A percentile compares a stretch with the other conserved stretches of the same genome.
Conservation (phyloP, 2,797 vertebrate genomes). For the Pipistrellus kuhlii region DNA sequence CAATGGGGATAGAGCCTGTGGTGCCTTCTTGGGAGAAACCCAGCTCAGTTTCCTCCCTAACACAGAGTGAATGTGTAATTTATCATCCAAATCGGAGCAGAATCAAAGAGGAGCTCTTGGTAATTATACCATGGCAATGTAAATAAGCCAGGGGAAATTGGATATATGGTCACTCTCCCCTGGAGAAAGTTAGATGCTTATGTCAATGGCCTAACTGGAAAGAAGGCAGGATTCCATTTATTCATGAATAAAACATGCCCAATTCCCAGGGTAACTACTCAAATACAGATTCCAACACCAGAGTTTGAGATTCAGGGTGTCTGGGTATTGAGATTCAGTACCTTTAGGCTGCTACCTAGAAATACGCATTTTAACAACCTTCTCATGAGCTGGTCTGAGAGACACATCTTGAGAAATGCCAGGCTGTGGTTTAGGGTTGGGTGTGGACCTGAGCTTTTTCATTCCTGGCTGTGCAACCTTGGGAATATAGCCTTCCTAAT, state of each 20-base stretch:
- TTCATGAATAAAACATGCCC: not conserved
- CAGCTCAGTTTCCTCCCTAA: not conserved
- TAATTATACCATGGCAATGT: not conserved
- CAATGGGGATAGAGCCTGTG: not conserved
- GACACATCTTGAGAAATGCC: not conserved
- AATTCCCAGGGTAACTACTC: not conserved
- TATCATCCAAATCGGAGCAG: not conserved
- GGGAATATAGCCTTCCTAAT: not conserved
- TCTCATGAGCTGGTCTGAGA: not conserved
- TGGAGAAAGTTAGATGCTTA: not conserved
- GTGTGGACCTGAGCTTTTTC: not conserved
- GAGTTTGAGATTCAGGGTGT: not conserved
- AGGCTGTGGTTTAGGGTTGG: not conserved
- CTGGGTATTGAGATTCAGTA: not conserved
- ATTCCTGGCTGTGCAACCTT: not conserved
- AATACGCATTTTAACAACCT: not conserved
- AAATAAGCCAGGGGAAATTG: not conserved
- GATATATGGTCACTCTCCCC: not conserved
- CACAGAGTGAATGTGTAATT: not conserved
- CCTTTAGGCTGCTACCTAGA: not conserved
- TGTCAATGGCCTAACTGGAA: not conserved
- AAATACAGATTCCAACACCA: not conserved
- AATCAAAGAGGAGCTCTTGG: not conserved
- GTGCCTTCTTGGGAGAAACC: not conserved
- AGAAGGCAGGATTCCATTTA: not conserved